Evolutionary conservation across 2,797 vertebrate species (phyloP).

Genomic region (Spondyliosoma cantharus): DNA sequence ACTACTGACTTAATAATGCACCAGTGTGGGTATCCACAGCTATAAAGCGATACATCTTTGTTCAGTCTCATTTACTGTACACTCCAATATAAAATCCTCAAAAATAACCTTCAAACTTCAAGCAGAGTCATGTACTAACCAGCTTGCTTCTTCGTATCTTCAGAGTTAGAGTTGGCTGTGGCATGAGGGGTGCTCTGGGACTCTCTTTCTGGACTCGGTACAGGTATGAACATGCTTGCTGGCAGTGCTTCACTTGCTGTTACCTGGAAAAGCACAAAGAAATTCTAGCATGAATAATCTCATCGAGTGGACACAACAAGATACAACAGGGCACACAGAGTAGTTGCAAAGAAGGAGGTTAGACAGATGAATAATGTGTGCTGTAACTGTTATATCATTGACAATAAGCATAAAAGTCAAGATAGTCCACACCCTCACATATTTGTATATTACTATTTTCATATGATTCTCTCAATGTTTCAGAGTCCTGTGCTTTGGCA

Average conservation of each 20-base stretch:
- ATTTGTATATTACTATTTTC: slow-evolving; percentile 1
- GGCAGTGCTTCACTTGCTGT: slow-evolving; percentile 95
- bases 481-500: slow-evolving; percentile 78
- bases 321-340: slow-evolving; percentile 15
- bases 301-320: slow-evolving; percentile 3
- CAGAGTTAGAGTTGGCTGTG: slow-evolving; percentile 81
- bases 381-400: background rate
- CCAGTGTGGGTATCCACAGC: background rate
- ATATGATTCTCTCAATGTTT: slow-evolving; percentile 9
- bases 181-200: slow-evolving; percentile 79
- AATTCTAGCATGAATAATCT: slow-evolving; percentile 47
- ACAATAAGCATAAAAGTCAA: background rate
- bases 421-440: background rate
- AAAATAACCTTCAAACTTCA: background rate
- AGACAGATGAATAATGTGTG: slow-evolving; percentile 6
- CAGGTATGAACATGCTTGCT: slow-evolving; percentile 96
- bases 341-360: background rate
- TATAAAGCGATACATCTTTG: background rate
- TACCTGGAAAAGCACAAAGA: slow-evolving; percentile 87
- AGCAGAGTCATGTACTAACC: slow-evolving; percentile 85
- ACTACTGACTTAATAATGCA: slow-evolving; percentile 6
- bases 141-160: slow-evolving; percentile 89
- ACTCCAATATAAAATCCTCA: background rate
- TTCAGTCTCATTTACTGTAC: background rate
- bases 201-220: slow-evolving; percentile 89